Conservation (phyloP, 2,888 invertebrate genomes). For the Volucella inanis region DNA sequence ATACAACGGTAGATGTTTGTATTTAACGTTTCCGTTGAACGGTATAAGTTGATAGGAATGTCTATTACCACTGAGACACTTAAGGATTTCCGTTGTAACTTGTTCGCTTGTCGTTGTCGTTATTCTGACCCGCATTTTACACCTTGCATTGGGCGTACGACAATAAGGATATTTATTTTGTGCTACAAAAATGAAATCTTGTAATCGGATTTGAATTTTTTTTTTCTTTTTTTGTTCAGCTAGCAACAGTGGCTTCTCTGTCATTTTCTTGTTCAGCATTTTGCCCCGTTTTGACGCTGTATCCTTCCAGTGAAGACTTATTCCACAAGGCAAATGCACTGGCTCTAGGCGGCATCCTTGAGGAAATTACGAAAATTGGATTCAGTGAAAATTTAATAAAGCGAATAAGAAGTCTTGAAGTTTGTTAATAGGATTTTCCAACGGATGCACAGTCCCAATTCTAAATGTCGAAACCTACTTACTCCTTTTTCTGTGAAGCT, state of each 20-base stretch:
- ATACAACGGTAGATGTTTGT: background rate
- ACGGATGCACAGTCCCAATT: constrained; percentile 24
- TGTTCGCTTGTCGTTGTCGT: background rate
- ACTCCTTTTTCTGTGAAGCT: background rate
- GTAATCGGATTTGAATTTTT: background rate
- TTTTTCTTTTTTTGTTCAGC: no score
- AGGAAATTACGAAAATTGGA: constrained; percentile 30
- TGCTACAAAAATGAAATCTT: constrained; percentile 47
- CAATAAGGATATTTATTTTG: constrained; percentile 23
- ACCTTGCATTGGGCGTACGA: constrained; percentile 17
- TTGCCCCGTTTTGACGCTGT: constrained; percentile 16
- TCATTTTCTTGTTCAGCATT: background rate
- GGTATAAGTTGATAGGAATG: no score
- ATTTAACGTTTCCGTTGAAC: no score
- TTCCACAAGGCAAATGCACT: background rate
- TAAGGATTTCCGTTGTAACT: no score
- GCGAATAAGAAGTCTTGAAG: constrained; percentile 52
- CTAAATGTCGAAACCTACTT: constrained; percentile 16
- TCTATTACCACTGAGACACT: no score
- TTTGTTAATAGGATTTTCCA: constrained; percentile 56
- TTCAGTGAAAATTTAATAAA: constrained; percentile 61
- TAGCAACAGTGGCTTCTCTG: background rate
- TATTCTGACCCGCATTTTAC: constrained; percentile 2
- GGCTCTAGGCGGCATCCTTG: constrained; percentile 9
- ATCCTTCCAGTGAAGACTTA: constrained; percentile 11